Conservation (phyloP, 1,140 invertebrate species). For the Heterodera schachtii region DNA sequence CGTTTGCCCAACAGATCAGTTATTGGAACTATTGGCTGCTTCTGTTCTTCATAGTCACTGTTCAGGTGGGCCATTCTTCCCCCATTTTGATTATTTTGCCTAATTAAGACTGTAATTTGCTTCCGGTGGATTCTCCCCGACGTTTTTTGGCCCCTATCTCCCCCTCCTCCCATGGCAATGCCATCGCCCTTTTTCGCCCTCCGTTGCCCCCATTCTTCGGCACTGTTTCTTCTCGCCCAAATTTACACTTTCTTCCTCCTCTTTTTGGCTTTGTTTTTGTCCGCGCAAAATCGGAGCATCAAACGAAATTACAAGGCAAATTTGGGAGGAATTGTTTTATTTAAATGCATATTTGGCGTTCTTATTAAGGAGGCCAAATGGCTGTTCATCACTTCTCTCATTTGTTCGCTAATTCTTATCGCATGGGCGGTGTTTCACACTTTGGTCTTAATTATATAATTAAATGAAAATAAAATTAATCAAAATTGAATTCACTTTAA, state of each 20-base stretch:
- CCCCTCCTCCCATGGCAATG: background rate
- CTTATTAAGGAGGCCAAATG: conserved; percentile 58
- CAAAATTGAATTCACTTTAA: background rate
- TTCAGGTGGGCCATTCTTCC: conserved; percentile 56
- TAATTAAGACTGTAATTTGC: conserved; percentile 26
- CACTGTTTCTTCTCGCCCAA: conserved; percentile 46
- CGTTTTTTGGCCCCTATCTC: background rate
- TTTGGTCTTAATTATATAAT: conserved; percentile 26
- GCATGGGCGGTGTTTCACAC: conserved; percentile 49
- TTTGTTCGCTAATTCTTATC: conserved; percentile 50
- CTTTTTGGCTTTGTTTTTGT: conserved; percentile 60
- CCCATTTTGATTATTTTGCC: conserved; percentile 5
- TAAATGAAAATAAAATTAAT: too few species aligned
- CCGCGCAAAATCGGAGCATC: conserved; percentile 58
- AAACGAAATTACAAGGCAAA: conserved; percentile 60
- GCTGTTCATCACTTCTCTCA: conserved; percentile 56
- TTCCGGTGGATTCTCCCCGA: conserved; percentile 2
- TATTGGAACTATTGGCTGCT: conserved; percentile 65
- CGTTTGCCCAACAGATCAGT: conserved; percentile 50
- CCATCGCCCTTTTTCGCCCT: conserved; percentile 3
- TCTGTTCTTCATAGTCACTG: conserved; percentile 61
- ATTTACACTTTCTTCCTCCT: conserved; percentile 60
- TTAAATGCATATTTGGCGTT: background rate
- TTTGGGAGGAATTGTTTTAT: background rate
- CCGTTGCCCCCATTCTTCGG: conserved; percentile 30